phyloP scores from a whole-genome alignment of 1,140 invertebrate species.

The Drosophila carrolli region DNA sequence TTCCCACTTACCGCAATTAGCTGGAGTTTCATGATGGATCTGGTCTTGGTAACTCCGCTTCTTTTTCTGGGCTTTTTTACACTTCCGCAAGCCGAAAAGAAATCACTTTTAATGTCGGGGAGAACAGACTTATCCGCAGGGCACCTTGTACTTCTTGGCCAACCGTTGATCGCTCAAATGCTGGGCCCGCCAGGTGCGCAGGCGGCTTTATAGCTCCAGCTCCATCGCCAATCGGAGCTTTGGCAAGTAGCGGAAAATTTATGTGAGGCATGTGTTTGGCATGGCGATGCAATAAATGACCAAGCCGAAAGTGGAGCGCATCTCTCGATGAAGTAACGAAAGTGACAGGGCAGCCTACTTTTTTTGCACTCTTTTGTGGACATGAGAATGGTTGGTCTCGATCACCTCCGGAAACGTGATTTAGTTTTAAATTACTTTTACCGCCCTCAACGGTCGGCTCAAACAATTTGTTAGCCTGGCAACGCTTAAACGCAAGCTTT shows the following conservation, averaged over 20 bases:
- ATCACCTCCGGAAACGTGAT: constrained; percentile 59
- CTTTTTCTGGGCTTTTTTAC: constrained; percentile 2
- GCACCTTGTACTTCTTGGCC: constrained; percentile 29
- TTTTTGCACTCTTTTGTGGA: constrained; percentile 44
- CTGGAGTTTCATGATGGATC: constrained; percentile 59
- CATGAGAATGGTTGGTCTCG: constrained; percentile 64
- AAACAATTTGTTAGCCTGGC: constrained; percentile 37
- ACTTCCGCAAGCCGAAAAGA: constrained; percentile 31
- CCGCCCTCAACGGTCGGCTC: constrained; percentile 15
- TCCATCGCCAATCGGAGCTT: constrained; percentile 33
- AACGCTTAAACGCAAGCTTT: constrained; percentile 25
- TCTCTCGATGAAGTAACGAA: constrained; percentile 77
- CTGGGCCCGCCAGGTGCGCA: constrained; percentile 64
- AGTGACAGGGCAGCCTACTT: constrained; percentile 46
- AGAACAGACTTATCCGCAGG: constrained; percentile 13
- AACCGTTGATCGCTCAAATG: constrained; percentile 70
- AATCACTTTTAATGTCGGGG: constrained; percentile 4
- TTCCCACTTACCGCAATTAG: constrained; percentile 67
- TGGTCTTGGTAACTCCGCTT: constrained; percentile 5
- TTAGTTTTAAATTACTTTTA: constrained; percentile 70
- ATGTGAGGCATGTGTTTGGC: constrained; percentile 70
- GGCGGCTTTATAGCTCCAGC: constrained; percentile 64
- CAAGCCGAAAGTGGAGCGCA: constrained; percentile 63
- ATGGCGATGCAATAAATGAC: constrained; percentile 41
- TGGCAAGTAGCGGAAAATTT: constrained; percentile 53